phyloP scores from a whole-genome alignment of 2,113 vertebrate species.

The Pteropus alecto region DNA sequence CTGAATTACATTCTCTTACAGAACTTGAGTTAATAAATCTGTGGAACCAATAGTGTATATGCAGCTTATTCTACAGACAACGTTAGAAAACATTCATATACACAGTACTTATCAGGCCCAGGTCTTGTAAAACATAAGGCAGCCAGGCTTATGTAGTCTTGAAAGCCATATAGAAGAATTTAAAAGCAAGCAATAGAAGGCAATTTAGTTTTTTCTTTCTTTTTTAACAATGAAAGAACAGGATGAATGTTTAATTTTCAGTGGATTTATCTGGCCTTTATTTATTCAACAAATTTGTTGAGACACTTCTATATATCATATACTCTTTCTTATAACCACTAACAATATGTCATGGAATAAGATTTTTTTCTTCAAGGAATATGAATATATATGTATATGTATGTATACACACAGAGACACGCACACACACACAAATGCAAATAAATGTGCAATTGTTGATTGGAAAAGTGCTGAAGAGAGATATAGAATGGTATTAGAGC shows the following conservation, averaged over 20 bases:
- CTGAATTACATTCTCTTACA: background rate
- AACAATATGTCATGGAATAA: background rate
- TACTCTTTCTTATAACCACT: fast-evolving
- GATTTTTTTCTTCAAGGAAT: background rate
- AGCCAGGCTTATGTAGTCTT: background rate
- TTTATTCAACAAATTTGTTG: background rate
- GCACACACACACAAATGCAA: background rate
- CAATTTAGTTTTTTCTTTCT: background rate
- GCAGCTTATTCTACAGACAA: background rate
- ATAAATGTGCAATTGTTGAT: background rate
- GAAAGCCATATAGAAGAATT: background rate
- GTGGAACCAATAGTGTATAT: background rate
- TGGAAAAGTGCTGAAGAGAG: background rate
- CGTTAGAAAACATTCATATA: background rate
- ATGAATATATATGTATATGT: background rate
- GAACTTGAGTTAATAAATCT: background rate
- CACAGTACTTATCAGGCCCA: background rate
- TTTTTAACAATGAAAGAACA: background rate
- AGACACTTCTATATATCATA: background rate
- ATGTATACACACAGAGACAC: background rate
- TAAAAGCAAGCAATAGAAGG: background rate
- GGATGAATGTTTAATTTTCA: background rate
- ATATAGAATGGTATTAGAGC: background rate
- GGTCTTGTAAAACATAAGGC: background rate
- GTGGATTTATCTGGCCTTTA: background rate